phyloP scores from a whole-genome alignment of 2,888 invertebrate species.

The Athripsodes cinereus region DNA sequence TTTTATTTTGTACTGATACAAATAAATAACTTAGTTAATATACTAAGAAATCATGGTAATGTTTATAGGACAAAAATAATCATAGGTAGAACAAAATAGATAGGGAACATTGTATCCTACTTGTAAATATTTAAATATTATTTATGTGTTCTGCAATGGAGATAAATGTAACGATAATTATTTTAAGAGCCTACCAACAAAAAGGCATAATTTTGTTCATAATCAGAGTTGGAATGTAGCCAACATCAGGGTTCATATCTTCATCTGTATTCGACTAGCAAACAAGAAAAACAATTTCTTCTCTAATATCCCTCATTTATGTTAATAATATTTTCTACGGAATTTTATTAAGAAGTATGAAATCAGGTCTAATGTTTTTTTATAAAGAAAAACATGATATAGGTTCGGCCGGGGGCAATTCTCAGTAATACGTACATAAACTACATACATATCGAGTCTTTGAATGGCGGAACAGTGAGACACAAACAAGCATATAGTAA shows the following conservation, averaged over 20 bases:
- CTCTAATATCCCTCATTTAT: slow-evolving; percentile 1
- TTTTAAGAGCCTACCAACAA: neutral
- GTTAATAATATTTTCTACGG: slow-evolving; percentile 1
- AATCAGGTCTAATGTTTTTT: neutral
- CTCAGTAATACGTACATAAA: too few relatives aligned
- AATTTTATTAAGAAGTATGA: neutral
- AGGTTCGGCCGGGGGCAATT: too few relatives aligned
- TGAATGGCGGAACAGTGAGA: too few relatives aligned
- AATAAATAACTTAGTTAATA: too few relatives aligned
- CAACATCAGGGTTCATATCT: neutral
- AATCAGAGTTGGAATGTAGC: neutral
- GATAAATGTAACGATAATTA: slow-evolving; percentile 7
- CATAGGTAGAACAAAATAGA: too few relatives aligned
- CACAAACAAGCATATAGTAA: too few relatives aligned
- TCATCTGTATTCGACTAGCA: neutral
- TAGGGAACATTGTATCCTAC: too few relatives aligned
- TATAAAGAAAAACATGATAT: too few relatives aligned
- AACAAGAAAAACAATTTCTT: neutral
- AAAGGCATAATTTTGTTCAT: slow-evolving; percentile 2
- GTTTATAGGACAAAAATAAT: too few relatives aligned
- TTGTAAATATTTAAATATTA: neutral
- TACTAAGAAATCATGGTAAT: too few relatives aligned
- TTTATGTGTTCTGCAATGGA: neutral
- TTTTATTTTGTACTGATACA: too few relatives aligned
- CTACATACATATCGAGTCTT: too few relatives aligned